Evolutionary conservation across 2,888 invertebrate species (phyloP), one percentile per base, ranked within the genome.

Genomic region (Cheilosia urbana): DNA sequence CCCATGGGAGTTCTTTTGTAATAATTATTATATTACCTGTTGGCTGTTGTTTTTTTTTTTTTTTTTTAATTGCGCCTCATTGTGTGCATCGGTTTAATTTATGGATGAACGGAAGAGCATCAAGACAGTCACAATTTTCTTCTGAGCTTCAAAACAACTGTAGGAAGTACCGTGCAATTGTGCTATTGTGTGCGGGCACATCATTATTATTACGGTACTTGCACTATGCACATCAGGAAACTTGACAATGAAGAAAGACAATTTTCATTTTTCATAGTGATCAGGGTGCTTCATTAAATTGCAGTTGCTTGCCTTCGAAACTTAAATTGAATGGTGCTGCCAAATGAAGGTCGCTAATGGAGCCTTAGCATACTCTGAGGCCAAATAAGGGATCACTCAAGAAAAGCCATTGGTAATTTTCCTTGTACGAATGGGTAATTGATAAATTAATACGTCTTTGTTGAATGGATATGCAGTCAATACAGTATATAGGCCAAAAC

Each of bases 201-300:
- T 68, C 58, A 60, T 76, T 60, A 76, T 66, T 51, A 76, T 76
- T 76, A 76, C 76, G 76, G 76, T 75, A 73, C 13, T 13, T 37
- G 45, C 13, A 21, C 21, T 4, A 13, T 37, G 45, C 13, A 21
- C 21, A 5, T 9, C 21, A 73, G 55, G 63, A 34, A 76, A 51
- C 76, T 68, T 68, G 76, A 60, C 51, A 68, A 76, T 60, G 60
- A 76, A 76, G 15, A 68, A 49, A 49, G 21, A 11, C 45, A 57
- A 37, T 37, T 47, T 42, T 37, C 24, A 2, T 1, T 37, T 47
- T 42, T 27, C 24, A 2, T 1, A 4, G 15, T 58, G 55, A 21
- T 7, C 30, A 42, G 30, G 55, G 42, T 45, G 17, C 27, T 42
- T 19, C 37, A 24, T 24, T 34, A 60, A 13, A 55, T 37, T 37